A percentile compares a stretch with the other conserved stretches of the same genome.
Evolutionary conservation across 2,888 invertebrate species (phyloP).

Genomic region (Drosophila neotestacea): DNA sequence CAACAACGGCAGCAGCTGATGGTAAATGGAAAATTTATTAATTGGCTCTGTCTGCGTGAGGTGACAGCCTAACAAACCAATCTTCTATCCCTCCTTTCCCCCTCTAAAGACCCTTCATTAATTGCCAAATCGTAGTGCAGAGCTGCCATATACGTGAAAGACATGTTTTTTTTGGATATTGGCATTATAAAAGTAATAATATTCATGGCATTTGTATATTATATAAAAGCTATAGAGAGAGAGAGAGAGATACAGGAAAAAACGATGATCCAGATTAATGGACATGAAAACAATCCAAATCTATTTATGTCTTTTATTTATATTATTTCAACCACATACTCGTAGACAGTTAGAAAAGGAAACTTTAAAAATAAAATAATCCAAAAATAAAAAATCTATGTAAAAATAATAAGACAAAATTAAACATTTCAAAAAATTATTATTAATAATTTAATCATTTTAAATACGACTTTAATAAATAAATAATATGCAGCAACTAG

Average conservation of each 20-base stretch:
- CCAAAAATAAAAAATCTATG: no score
- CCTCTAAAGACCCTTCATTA: background rate
- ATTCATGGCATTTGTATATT: background rate
- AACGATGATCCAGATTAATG: slow-evolving; percentile 6
- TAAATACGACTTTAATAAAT: no score
- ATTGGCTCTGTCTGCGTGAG: slow-evolving; percentile 33
- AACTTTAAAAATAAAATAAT: no score
- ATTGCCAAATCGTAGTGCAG: background rate
- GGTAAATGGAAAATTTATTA: slow-evolving; percentile 50
- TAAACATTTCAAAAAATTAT: background rate
- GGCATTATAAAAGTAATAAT: background rate
- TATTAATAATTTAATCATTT: no score
- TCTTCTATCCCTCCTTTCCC: no score
- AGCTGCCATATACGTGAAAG: background rate
- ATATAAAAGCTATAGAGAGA: background rate
- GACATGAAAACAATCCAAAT: background rate
- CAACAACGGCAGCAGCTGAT: slow-evolving; percentile 20
- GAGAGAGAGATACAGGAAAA: background rate
- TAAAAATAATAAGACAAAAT: background rate
- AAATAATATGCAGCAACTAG: no score
- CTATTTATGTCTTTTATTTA: no score
- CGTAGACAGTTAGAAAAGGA: no score
- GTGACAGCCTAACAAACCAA: background rate
- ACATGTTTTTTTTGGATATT: background rate
- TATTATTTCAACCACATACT: no score